Conservation (phyloP, 2,797 vertebrate species). For the Mormyrus hasselquistii region DNA sequence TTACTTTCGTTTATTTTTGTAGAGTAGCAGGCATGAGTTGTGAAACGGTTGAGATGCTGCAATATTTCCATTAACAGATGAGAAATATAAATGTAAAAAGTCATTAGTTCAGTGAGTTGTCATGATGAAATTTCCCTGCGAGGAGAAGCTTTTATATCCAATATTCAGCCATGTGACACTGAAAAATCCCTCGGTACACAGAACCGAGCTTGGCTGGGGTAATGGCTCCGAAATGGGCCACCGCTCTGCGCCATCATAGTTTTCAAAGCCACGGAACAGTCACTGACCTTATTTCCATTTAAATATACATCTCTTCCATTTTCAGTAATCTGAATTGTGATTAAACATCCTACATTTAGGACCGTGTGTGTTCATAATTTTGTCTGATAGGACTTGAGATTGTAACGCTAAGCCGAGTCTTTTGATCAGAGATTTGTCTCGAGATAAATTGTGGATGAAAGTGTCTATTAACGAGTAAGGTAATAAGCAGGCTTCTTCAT, state of each 20-base stretch:
- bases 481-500: not conserved
- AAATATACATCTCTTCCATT: not conserved
- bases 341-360: not conserved
- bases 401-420: not conserved
- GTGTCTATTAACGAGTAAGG: not conserved
- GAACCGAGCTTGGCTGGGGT: not conserved
- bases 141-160: not conserved
- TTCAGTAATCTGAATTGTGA: not conserved
- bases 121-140: not conserved
- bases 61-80: constrained; percentile 5
- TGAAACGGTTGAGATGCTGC: not conserved
- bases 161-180: not conserved
- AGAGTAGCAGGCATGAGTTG: not conserved
- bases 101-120: constrained; percentile 6
- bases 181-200: not conserved
- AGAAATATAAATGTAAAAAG: constrained; percentile 4
- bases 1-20: not conserved
- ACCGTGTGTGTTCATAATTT: not conserved
- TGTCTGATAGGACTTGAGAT: not conserved
- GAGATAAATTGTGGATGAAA: not conserved
- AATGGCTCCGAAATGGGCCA: not conserved
- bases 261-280: not conserved
- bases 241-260: not conserved
- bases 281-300: not conserved
- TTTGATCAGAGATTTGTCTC: not conserved